These are phyloP conservation scores for Unio delphinus DNA, from an alignment of 2,888 invertebrate species.

Conservation along the genomic window DNA sequence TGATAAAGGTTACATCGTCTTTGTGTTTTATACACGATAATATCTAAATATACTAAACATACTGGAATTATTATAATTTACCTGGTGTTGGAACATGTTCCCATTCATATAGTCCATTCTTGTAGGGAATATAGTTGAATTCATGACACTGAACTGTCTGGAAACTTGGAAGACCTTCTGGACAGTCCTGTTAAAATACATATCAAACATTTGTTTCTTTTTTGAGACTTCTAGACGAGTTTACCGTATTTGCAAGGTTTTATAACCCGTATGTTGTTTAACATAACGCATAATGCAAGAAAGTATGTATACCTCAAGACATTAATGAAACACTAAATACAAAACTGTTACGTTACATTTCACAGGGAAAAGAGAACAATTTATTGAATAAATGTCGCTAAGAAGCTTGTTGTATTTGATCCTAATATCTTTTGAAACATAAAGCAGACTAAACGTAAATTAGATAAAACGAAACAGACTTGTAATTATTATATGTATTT, in stretches of 20 bases:
- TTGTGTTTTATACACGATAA: neutral
- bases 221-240: neutral
- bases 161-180: slow-evolving; percentile 80
- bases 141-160: slow-evolving; percentile 84
- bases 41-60: neutral
- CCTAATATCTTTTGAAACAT: too few relatives aligned
- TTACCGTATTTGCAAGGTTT: neutral
- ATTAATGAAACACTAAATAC: too few relatives aligned
- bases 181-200: slow-evolving; percentile 75
- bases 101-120: slow-evolving; percentile 74
- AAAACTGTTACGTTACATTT: too few relatives aligned
- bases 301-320: too few relatives aligned
- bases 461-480: too few relatives aligned
- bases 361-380: too few relatives aligned
- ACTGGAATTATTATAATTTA: slow-evolving; percentile 43
- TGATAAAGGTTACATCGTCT: neutral
- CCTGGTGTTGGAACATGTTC: slow-evolving; percentile 72
- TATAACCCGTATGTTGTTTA: neutral
- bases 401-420: too few relatives aligned
- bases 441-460: too few relatives aligned
- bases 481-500: too few relatives aligned
- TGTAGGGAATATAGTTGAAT: slow-evolving; percentile 79
- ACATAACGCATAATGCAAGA: neutral
- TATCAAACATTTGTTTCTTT: neutral
- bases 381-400: too few relatives aligned